Evolutionary conservation across 2,888 invertebrate species (phyloP).

Genomic region (Cerceris ruficornis): DNA sequence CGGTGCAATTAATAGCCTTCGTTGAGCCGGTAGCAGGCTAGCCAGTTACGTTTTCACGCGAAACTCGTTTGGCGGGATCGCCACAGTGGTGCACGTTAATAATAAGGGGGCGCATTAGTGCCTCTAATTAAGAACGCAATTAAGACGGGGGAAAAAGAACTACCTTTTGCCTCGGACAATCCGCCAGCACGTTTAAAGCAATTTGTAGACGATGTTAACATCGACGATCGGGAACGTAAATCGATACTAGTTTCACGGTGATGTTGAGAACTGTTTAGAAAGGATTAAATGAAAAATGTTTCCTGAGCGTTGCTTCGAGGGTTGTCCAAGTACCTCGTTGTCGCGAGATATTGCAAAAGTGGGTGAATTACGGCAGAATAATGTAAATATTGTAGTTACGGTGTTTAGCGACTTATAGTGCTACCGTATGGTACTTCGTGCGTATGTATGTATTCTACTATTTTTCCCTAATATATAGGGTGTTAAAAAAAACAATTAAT

Average conservation of each 20-base stretch:
- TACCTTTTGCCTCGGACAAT: not conserved
- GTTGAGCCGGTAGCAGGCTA: constrained; percentile 35
- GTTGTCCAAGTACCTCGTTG: constrained; percentile 29
- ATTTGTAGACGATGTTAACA: not conserved
- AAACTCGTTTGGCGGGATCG: constrained; percentile 47
- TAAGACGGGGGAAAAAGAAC: not conserved
- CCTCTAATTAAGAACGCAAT: constrained; percentile 4
- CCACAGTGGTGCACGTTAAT: constrained; percentile 16
- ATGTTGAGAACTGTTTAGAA: not conserved
- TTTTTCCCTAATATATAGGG: too few species aligned
- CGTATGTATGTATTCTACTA: too few species aligned
- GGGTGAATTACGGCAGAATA: too few species aligned
- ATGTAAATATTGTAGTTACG: too few species aligned
- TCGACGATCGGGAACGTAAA: not conserved
- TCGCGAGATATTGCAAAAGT: constrained; percentile 57
- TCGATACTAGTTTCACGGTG: not conserved
- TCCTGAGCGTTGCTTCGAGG: constrained; percentile 55
- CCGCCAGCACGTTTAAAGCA: not conserved
- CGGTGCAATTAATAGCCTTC: constrained; percentile 51
- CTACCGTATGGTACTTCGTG: too few species aligned
- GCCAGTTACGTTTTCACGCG: constrained; percentile 41
- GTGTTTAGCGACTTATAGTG: too few species aligned
- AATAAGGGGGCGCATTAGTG: constrained; percentile 8
- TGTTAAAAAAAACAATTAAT: too few species aligned
- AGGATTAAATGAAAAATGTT: constrained; percentile 23